Conservation (phyloP, 2,113 vertebrate species). For the Tringa solitaria region DNA sequence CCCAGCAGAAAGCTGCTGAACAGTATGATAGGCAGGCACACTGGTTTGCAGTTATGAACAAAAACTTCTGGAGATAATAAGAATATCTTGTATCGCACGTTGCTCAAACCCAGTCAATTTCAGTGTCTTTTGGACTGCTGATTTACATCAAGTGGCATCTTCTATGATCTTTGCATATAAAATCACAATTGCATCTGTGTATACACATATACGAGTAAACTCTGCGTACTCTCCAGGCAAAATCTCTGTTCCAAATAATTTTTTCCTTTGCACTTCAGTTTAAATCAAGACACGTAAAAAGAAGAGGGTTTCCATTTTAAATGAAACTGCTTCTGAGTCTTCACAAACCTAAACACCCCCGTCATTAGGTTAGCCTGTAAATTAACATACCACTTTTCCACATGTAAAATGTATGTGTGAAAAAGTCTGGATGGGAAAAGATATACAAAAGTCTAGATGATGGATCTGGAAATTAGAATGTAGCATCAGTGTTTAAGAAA, state of each 20-base stretch:
- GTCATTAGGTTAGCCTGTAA: background rate
- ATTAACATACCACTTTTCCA: background rate
- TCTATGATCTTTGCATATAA: background rate
- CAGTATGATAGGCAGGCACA: background rate
- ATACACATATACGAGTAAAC: background rate
- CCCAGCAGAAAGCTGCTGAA: background rate
- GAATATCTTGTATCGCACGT: background rate
- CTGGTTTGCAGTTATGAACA: background rate
- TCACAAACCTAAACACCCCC: background rate
- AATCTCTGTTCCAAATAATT: conserved; percentile 17
- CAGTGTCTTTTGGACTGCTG: background rate
- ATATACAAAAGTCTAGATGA: background rate
- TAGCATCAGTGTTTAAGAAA: background rate
- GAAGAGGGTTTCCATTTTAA: conserved; percentile 29
- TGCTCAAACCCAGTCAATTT: background rate
- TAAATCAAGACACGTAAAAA: conserved; percentile 26
- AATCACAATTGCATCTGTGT: background rate
- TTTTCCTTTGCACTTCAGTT: background rate
- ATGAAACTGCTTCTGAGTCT: background rate
- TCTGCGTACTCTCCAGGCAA: background rate
- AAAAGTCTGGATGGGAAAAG: background rate
- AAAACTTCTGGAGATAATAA: background rate
- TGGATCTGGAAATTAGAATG: background rate
- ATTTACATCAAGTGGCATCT: background rate
- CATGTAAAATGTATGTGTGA: background rate